phyloP scores from a whole-genome alignment of 2,113 vertebrate genomes.

The Pangasianodon gigas region DNA sequence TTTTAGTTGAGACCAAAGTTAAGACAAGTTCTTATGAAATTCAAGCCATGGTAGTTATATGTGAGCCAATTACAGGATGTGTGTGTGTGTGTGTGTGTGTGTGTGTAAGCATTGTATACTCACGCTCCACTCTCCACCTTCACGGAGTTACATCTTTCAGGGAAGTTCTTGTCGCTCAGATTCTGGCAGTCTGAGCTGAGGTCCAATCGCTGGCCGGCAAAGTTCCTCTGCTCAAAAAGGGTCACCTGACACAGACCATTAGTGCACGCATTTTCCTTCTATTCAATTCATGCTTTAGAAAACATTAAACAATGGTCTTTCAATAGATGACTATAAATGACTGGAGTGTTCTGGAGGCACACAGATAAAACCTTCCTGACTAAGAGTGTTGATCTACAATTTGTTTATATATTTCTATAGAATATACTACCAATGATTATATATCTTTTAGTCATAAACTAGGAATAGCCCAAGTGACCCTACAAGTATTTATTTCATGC shows the following conservation, averaged over 20 bases:
- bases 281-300: constrained; percentile 23
- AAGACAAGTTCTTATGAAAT: neutral
- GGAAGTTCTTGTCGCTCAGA: constrained; percentile 75
- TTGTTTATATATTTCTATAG: neutral
- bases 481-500: neutral
- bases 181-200: constrained; percentile 73
- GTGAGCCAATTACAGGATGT: neutral
- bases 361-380: neutral
- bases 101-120: constrained; percentile 55
- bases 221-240: constrained; percentile 80
- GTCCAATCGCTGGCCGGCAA: constrained; percentile 74
- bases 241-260: constrained; percentile 69
- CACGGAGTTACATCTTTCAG: constrained; percentile 79
- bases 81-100: neutral
- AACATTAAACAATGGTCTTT: constrained; percentile 16
- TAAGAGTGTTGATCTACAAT: neutral
- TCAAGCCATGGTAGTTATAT: neutral
- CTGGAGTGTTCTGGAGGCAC: neutral
- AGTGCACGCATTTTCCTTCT: constrained; percentile 8
- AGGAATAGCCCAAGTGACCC: neutral
- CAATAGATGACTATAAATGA: constrained; percentile 12
- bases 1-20: neutral
- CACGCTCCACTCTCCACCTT: constrained; percentile 78
- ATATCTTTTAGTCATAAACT: neutral
- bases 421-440: neutral